phyloP scores from a whole-genome alignment of 2,113 vertebrate species.

The Patagioenas fasciata region DNA sequence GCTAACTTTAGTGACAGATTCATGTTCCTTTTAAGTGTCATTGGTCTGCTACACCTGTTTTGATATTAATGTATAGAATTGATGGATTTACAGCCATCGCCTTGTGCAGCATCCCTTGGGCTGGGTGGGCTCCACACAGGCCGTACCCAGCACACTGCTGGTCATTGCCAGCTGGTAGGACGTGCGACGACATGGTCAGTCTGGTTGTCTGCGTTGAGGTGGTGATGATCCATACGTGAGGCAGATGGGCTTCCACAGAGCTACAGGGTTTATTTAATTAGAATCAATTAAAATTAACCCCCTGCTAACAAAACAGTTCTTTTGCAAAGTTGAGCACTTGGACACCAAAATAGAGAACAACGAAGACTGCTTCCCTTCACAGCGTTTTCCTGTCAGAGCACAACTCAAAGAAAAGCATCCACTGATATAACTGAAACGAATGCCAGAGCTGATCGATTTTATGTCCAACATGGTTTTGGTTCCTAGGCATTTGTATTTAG shows the following conservation, averaged over 20 bases:
- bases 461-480: not conserved
- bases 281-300: not conserved
- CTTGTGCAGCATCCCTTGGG: not conserved
- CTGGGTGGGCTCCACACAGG: rapidly evolving
- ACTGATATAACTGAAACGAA: not conserved
- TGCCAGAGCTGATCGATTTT: not conserved
- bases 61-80: not conserved
- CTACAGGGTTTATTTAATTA: not conserved
- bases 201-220: not conserved
- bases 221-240: not conserved
- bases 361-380: not conserved
- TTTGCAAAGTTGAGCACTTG: not conserved
- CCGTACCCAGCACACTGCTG: rapidly evolving
- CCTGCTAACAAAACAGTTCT: not conserved
- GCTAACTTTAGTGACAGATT: not conserved
- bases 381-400: not conserved
- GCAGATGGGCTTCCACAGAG: not conserved
- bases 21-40: not conserved
- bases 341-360: not conserved
- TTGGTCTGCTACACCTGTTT: not conserved
- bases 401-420: not conserved
- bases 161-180: not conserved
- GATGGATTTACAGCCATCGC: no score
- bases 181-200: not conserved
- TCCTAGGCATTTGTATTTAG: not conserved